phyloP scores from a whole-genome alignment of 2,888 invertebrate species.

The Latrodectus hesperus region DNA sequence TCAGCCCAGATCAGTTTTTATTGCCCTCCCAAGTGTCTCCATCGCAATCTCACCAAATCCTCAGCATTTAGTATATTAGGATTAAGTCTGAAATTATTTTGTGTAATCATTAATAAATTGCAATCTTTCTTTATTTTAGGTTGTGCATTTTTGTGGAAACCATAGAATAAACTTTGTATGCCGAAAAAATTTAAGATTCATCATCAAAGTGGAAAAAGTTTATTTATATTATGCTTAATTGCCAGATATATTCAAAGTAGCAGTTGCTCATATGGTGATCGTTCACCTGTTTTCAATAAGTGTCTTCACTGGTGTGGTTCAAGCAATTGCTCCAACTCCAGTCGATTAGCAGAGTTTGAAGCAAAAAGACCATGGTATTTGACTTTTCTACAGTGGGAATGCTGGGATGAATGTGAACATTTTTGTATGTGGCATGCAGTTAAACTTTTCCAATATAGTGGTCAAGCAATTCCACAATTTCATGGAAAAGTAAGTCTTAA shows the following conservation, averaged over 20 bases:
- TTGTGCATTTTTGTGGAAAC: background rate
- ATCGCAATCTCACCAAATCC: too few relatives aligned
- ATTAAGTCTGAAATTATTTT: too few relatives aligned
- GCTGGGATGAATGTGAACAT: slow-evolving; percentile 91
- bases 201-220: background rate
- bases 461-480: slow-evolving; percentile 86
- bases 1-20: too few relatives aligned
- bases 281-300: slow-evolving; percentile 65
- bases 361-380: slow-evolving; percentile 71
- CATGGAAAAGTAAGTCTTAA: slow-evolving; percentile 86
- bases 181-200: slow-evolving; percentile 35
- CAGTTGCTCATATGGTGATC: slow-evolving; percentile 69
- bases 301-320: slow-evolving; percentile 66
- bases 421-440: slow-evolving; percentile 95
- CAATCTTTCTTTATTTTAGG: too few relatives aligned
- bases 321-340: slow-evolving; percentile 67
- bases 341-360: slow-evolving; percentile 62
- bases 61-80: too few relatives aligned
- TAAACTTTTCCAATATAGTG: slow-evolving; percentile 80
- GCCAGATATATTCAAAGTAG: slow-evolving; percentile 9
- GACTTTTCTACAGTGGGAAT: slow-evolving; percentile 83
- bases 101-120: too few relatives aligned
- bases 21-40: too few relatives aligned
- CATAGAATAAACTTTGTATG: slow-evolving; percentile 43
- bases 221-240: slow-evolving; percentile 11